phyloP scores from a whole-genome alignment of 2,113 vertebrate species.

The Butorides virescens region DNA sequence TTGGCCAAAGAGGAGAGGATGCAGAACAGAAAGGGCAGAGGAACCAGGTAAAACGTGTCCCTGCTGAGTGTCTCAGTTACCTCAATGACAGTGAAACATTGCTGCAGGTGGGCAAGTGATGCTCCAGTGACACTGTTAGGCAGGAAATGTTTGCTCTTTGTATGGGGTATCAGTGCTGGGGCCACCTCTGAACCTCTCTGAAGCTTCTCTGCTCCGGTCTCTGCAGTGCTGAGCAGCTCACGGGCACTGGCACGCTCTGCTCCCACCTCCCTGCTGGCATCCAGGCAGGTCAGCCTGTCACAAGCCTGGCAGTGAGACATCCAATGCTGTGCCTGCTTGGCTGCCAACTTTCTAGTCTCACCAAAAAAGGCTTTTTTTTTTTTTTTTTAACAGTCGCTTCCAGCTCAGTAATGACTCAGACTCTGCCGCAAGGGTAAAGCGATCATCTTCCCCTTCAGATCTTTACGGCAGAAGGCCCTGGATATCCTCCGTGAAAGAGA shows the following conservation, averaged over 20 bases:
- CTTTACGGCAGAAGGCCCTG: background rate
- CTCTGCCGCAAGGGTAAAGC: conserved; percentile 57
- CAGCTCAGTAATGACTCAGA: conserved; percentile 60
- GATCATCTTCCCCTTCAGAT: conserved; percentile 24
- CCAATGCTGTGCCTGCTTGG: background rate
- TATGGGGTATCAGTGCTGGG: background rate
- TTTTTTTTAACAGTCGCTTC: background rate
- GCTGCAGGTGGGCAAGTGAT: background rate
- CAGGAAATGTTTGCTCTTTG: background rate
- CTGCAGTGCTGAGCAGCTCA: background rate
- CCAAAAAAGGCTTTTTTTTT: background rate
- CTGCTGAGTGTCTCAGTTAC: background rate
- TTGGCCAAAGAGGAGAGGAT: background rate
- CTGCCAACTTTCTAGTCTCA: conserved; percentile 54
- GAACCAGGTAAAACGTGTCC: background rate
- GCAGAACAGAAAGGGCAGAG: background rate
- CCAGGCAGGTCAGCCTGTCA: conserved; percentile 42
- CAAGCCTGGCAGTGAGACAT: conserved; percentile 24
- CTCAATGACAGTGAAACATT: background rate
- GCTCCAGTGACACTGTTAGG: background rate
- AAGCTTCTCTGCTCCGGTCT: background rate
- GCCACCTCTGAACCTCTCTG: background rate
- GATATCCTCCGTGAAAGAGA: background rate
- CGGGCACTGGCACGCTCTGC: background rate
- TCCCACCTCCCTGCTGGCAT: background rate